phyloP scores from a whole-genome alignment of 2,113 vertebrate species.

The Microcebus tavaratra region DNA sequence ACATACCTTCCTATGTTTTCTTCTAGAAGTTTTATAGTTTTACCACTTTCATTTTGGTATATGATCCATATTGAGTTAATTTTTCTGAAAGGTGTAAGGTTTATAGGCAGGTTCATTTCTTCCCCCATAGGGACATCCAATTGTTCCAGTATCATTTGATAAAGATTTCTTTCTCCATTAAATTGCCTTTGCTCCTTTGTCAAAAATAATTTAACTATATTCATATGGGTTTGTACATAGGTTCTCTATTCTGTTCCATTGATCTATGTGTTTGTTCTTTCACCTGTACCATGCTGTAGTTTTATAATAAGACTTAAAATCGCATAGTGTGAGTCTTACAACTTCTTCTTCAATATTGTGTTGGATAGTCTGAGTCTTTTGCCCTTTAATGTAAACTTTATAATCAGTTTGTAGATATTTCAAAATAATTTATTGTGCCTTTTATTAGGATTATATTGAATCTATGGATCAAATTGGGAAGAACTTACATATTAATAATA shows the following conservation, averaged over 20 bases:
- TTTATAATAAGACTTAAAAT: neutral
- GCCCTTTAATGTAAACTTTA: neutral
- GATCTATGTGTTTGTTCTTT: neutral
- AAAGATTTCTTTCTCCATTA: neutral
- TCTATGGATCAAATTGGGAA: neutral
- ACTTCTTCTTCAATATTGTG: neutral
- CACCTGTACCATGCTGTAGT: neutral
- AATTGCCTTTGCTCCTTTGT: neutral
- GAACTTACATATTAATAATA: neutral
- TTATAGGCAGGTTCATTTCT: neutral
- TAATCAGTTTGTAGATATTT: neutral
- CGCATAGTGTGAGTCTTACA: neutral
- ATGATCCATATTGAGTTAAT: neutral
- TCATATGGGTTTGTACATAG: neutral
- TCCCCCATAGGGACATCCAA: neutral
- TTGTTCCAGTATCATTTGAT: neutral
- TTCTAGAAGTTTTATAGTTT: neutral
- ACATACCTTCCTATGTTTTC: neutral
- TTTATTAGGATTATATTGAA: neutral
- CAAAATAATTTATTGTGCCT: neutral
- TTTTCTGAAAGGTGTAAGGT: neutral
- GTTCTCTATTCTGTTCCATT: neutral
- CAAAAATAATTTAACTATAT: neutral
- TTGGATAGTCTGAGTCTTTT: neutral
- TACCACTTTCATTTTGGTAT: neutral